Conservation (phyloP, 2,888 invertebrate genomes). For the Spodoptera littoralis region DNA sequence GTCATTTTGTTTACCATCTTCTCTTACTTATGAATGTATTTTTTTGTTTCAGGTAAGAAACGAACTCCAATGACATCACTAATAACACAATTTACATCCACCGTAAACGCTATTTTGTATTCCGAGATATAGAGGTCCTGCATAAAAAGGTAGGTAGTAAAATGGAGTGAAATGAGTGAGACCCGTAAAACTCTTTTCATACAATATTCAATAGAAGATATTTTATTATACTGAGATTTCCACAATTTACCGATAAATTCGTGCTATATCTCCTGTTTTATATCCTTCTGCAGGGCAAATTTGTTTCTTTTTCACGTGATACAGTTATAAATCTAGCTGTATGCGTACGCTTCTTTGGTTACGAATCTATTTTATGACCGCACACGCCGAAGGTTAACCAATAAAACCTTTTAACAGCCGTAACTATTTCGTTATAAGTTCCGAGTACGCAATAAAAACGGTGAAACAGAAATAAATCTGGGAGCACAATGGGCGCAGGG, state of each 20-base stretch:
- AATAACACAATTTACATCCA: constrained; percentile 64
- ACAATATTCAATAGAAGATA: constrained; percentile 88
- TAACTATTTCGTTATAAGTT: constrained; percentile 89
- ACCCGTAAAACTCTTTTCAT: constrained; percentile 86
- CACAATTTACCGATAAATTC: constrained; percentile 87
- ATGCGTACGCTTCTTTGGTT: constrained; percentile 85
- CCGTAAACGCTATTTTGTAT: constrained; percentile 68
- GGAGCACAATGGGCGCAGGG: constrained; percentile 74
- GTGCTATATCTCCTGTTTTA: constrained; percentile 85
- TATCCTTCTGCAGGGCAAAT: constrained; percentile 84
- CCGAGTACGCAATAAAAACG: constrained; percentile 87
- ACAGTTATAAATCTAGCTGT: constrained; percentile 85
- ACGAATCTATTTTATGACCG: constrained; percentile 88
- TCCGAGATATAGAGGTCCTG: constrained; percentile 72
- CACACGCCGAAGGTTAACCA: constrained; percentile 88
- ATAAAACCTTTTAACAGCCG: constrained; percentile 89
- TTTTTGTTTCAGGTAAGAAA: constrained; percentile 77
- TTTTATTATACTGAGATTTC: constrained; percentile 87
- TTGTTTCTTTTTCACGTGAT: constrained; percentile 87
- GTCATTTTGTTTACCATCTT: constrained; percentile 48
- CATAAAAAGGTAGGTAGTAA: constrained; percentile 84
- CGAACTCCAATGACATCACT: constrained; percentile 62
- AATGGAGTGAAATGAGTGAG: constrained; percentile 84
- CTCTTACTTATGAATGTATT: constrained; percentile 34
- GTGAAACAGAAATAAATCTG: constrained; percentile 86